Percentiles rank a stretch among this genome's conserved stretches.
These are phyloP conservation scores for Typhlichthys subterraneus DNA, from an alignment of 2,797 vertebrate species.

Conservation along the genomic window DNA sequence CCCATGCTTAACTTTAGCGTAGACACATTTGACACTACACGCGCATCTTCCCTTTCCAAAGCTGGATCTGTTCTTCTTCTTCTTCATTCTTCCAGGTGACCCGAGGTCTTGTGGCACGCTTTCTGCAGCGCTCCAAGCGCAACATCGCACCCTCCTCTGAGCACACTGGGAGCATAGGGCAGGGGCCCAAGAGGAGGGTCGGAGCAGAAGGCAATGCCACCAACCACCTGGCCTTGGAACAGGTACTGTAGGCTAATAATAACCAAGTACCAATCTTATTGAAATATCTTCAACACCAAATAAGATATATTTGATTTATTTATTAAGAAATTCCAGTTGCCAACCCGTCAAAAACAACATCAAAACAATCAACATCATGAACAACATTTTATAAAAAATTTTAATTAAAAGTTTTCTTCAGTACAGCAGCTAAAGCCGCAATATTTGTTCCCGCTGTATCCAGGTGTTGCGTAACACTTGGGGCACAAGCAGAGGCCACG, in stretches of 20 bases:
- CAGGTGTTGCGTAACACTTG: slow-evolving; percentile 75
- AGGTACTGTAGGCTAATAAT: slow-evolving; percentile 53
- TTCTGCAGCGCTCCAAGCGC: slow-evolving; percentile 91
- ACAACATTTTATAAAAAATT: no score
- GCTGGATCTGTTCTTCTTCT: slow-evolving; percentile 35
- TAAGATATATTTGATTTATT: no score
- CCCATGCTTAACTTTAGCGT: no score
- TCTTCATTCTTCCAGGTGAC: slow-evolving; percentile 76
- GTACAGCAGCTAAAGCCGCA: not conserved
- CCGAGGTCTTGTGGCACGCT: slow-evolving; percentile 88
- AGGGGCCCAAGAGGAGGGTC: slow-evolving; percentile 79
- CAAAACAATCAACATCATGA: no score
- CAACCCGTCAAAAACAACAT: no score
- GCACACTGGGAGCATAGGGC: slow-evolving; percentile 69
- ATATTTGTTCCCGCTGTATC: slow-evolving; percentile 2
- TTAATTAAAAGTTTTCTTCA: no score
- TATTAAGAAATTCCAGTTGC: no score
- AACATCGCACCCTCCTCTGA: slow-evolving; percentile 76
- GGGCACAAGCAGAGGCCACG: slow-evolving; percentile 65
- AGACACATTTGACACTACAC: no score
- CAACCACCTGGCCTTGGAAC: slow-evolving; percentile 65
- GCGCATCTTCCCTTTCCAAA: not conserved
- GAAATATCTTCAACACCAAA: not conserved
- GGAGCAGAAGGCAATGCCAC: slow-evolving; percentile 55
- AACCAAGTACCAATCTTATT: slow-evolving; percentile 4